These are phyloP conservation scores for Nothoprocta pentlandii DNA, from an alignment of 2,113 vertebrate species.

Conservation along the genomic window DNA sequence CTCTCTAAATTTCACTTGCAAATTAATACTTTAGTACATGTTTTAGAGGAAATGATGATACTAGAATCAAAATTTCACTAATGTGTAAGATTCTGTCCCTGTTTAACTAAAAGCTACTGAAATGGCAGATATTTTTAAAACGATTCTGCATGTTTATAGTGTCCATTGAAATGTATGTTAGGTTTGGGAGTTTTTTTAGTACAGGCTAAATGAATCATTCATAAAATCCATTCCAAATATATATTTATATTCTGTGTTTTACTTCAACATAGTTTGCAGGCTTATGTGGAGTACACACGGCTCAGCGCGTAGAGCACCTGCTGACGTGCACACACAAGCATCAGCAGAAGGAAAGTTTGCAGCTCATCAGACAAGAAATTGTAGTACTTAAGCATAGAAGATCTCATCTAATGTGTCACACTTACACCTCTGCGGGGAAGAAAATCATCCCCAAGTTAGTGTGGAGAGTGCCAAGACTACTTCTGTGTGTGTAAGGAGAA, in stretches of 20 bases:
- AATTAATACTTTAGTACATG: neutral
- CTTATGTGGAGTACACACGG: neutral
- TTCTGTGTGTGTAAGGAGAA: neutral
- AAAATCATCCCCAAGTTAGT: neutral
- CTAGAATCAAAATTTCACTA: neutral
- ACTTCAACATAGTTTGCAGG: neutral
- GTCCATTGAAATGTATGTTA: neutral
- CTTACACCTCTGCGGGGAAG: neutral
- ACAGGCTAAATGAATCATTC: neutral
- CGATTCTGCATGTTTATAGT: neutral
- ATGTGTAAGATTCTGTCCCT: neutral
- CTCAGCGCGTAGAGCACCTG: neutral
- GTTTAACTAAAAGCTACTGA: neutral
- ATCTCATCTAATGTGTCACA: neutral
- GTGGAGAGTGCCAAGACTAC: neutral
- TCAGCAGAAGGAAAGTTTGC: neutral
- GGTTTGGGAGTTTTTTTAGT: neutral
- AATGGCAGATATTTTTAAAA: neutral
- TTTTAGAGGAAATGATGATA: neutral
- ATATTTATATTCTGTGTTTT: neutral
- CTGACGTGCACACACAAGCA: neutral
- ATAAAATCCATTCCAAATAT: neutral
- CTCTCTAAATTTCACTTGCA: neutral
- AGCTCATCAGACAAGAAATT: neutral
- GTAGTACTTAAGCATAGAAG: neutral